Base-by-base conservation (phyloP, 1,140 invertebrate genomes). In the Sarcophaga peregrina region DNA sequence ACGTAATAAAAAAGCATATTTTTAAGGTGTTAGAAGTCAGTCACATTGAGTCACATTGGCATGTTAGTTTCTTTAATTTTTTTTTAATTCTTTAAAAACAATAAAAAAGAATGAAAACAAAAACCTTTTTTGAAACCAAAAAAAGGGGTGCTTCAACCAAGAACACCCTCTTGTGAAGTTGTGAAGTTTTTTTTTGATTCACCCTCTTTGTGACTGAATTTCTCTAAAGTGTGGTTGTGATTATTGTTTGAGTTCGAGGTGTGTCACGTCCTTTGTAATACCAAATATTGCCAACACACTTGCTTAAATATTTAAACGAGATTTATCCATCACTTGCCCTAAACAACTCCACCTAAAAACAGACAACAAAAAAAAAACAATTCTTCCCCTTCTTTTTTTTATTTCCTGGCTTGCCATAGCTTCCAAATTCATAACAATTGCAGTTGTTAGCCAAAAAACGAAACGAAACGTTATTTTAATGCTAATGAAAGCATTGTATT, bases 401-500 rank as follows among this genome's bases (percentile, higher is more conserved):
- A 58, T 58, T 58, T 58, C n/a, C 11, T 58, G 11, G 25, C 25
- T 37, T 37, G 1, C 1, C 25, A 37, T 37, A n/a, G 9, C 58
- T 1, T 7, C 1, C 5, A 68, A 72, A 47, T 9, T 50, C 50
- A 8, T 68, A 17, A 78, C 75, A 78, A 78, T 76, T 76, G 75
- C n/a, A 17, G 17, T 78, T 78, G n/a, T 50, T 20, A 50, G 10
- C 15, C 11, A 46, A 25, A 25, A 20, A 20, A 72, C 17, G 7
- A 25, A 20, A 25, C 0, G 3, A 20, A 78, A 78, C 25, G n/a
- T 17, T 50, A 78, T 78, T 78, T 50, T 78, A 78, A 78, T 78
- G 75, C 75, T 78, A 78, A 78, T 78, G 75, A 78, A 78, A 47
- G 48, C 48, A 78, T 78, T 78, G 75, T 78, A n/a, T 37, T 17